A percentile compares a stretch with the other conserved stretches of the same genome.
These are phyloP conservation scores for Leptodirus hochenwartii DNA, from an alignment of 2,888 invertebrate species.

Conservation along the genomic window DNA sequence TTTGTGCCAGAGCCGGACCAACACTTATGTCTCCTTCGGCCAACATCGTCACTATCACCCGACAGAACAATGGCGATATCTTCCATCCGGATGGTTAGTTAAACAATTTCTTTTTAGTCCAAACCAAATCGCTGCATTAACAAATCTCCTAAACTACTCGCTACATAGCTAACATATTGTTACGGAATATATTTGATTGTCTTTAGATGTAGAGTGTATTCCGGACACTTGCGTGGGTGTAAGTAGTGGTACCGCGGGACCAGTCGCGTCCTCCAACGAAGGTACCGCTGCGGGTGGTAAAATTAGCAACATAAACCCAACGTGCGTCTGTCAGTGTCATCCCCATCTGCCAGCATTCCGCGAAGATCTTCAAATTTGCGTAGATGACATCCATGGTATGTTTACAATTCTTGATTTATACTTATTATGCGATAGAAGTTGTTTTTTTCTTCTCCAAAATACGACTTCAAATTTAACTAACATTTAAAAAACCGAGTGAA, in stretches of 20 bases:
- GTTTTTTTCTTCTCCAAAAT: too few relatives aligned
- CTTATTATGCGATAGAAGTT: too few relatives aligned
- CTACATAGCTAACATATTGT: neutral
- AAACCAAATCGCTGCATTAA: neutral
- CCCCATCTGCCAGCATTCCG: constrained; percentile 59
- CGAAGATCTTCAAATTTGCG: constrained; percentile 70
- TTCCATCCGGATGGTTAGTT: constrained; percentile 34
- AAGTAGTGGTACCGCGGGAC: constrained; percentile 46
- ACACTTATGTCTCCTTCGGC: too few relatives aligned
- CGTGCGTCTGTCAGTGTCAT: constrained; percentile 64
- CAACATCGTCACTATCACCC: constrained; percentile 25
- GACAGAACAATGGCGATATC: constrained; percentile 40
- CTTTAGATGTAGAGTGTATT: constrained; percentile 34
- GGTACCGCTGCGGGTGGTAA: too few relatives aligned
- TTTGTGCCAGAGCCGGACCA: too few relatives aligned
- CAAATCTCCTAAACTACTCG: too few relatives aligned
- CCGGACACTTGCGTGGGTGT: constrained; percentile 45
- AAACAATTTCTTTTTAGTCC: constrained; percentile 1
- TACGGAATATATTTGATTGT: constrained; percentile 7
- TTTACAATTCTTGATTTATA: constrained; percentile 8
- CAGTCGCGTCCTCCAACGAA: too few relatives aligned
- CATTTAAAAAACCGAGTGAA: too few relatives aligned
- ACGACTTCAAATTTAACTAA: too few relatives aligned
- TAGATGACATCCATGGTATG: constrained; percentile 71
- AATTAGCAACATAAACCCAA: constrained; percentile 10